Evolutionary conservation across 2,797 vertebrate genomes (phyloP).

Genomic region (Chelonia mydas): DNA sequence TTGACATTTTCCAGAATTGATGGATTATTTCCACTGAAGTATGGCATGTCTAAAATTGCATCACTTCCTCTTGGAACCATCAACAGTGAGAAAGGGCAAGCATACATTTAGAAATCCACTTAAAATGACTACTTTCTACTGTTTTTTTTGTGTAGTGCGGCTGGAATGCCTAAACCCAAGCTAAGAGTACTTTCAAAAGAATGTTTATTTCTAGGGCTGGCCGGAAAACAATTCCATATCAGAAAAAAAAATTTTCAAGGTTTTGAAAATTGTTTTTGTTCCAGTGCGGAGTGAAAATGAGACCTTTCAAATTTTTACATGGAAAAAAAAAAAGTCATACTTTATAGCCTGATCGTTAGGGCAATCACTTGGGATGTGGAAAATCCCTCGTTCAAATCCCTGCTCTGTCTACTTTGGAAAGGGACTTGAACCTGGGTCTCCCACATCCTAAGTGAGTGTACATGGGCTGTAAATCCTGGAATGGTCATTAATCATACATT

Average conservation of each 20-base stretch:
- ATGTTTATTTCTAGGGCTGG: not conserved
- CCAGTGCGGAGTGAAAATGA: not conserved
- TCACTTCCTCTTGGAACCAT: not conserved
- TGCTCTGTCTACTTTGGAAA: not conserved
- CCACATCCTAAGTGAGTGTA: not conserved
- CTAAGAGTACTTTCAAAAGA: not conserved
- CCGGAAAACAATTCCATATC: not conserved
- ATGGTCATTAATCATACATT: not conserved
- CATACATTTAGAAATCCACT: not conserved
- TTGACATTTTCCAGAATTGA: not conserved
- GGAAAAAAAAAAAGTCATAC: not conserved
- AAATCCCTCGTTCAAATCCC: not conserved
- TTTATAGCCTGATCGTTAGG: no score
- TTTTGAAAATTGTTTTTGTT: not conserved
- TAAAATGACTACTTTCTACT: not conserved
- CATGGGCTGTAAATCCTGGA: not conserved
- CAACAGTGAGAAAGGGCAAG: not conserved
- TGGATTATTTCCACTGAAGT: accelerated
- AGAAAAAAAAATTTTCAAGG: not conserved
- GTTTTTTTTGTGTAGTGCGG: not conserved
- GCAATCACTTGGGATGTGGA: not conserved
- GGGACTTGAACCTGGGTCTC: not conserved
- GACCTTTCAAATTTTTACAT: not conserved
- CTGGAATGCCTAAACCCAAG: not conserved
- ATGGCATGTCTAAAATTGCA: not conserved